Evolutionary conservation across 2,797 vertebrate species (phyloP), one percentile per base, ranked within the genome.

Genomic region (Sus cebifrons): DNA sequence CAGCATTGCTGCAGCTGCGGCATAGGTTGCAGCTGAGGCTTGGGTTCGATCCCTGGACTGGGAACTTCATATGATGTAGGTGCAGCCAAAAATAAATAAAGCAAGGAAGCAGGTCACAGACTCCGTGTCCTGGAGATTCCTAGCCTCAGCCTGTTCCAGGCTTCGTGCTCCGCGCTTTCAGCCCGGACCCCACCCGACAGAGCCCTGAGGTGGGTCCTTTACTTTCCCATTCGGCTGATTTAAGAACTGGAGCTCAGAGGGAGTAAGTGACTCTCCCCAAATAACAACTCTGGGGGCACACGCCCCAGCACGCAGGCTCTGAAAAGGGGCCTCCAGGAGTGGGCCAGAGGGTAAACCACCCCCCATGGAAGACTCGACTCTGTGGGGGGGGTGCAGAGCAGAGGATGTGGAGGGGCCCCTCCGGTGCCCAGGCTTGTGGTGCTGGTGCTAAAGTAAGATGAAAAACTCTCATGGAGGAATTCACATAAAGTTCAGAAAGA

Each of bases 141-240:
- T 0, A 13, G 27, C 44, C 6, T 10, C 3, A 13, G 21, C 11
- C 2, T 2, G 20, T 58, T 9, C 21, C 29, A 1, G 29, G 8
- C 25, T 4, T 56, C 1, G 27, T 0, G 0, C 3, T 20, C 60
- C 6, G 0, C 0, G 10, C 9, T 0, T n/a, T 16, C 20, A 49
- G 49, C 71, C 1, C 0, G 3, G 21, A 8, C 11, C 13, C 13
- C 21, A 14, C 56, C 3, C 65, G 2, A 5, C 7, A 9, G 21
- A 4, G 9, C 40, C 20, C 67, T 5, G 2, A 71, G 25, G 1
- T 2, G 3, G 18, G 44, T 67, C 23, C 40, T 25, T 13, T 36
- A 17, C 73, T 71, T 6, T n/a, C 15, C 1, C 56, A 15, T n/a
- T 14, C 54, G 23, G 11, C 68, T 71, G 25, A 36, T 25, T 14